Evolutionary conservation across 2,113 vertebrate genomes (phyloP), one percentile per base, ranked within the genome.

Genomic region (Dromas ardeola): DNA sequence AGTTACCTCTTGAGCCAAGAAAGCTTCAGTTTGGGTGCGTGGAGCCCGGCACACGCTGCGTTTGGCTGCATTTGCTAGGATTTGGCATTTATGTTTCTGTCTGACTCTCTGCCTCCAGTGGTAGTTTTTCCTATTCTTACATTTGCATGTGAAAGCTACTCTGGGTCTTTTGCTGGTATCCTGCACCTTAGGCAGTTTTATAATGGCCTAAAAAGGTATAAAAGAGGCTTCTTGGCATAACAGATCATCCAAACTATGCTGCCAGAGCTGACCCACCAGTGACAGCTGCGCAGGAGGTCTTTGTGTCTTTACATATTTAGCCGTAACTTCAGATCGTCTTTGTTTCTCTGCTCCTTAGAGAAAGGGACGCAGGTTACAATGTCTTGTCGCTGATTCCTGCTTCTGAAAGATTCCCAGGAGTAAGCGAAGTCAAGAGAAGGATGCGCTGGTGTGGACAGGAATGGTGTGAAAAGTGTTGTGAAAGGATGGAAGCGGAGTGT

Each of bases 61-160:
- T 86, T 91, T 88, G 65, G 45, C 72, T 91, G 25, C 9, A 4
- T 71, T 94, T 90, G 19, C 52, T 49, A 36, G 66, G 9, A 18
- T 76, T 87, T 94, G 89, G 81, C 77, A 52, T 76, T 95, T 84
- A 5, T 3, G 32, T 82, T 93, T 92, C 83, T 93, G 30, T 59
- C 91, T 89, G 63, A 92, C 34, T 74, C 79, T 77, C 63, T 86
- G 72, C 86, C 47, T 93, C 20, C 45, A 53, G 55, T 8, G 73
- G 32, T 43, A 84, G 56, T 59, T 92, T 94, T 84, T 87, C 52
- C 69, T 86, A 5, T 71, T 81, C 63, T 81, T 84, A 19, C 5
- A 95, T 95, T 94, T 95, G 81, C 87, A 91, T 83, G 36, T 94
- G 86, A 94, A 94, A 91, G 26, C 40, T 91, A 40, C 61, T 81